Percentiles rank a stretch among this genome's conserved stretches.
Evolutionary conservation across 2,888 invertebrate genomes (phyloP).

Genomic region (Metalampra italica): DNA sequence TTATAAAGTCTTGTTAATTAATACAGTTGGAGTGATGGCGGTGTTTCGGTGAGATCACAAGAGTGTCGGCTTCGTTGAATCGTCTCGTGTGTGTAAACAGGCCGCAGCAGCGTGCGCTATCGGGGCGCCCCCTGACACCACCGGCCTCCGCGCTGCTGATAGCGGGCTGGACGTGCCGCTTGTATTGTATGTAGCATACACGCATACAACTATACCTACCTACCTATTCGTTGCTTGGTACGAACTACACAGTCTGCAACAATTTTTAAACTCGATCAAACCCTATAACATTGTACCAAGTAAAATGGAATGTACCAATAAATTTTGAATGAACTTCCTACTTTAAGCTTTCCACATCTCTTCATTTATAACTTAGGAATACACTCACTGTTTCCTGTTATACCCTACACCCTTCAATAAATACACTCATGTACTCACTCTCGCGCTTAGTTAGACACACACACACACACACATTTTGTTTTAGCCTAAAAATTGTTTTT

Average conservation of each 20-base stretch:
- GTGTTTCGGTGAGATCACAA: constrained; percentile 56
- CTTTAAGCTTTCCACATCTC: too few species aligned
- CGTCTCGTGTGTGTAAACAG: constrained; percentile 49
- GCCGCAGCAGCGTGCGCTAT: constrained; percentile 44
- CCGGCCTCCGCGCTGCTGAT: constrained; percentile 38
- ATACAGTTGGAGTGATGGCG: constrained; percentile 11
- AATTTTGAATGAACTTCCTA: too few species aligned
- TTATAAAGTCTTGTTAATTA: constrained; percentile 35
- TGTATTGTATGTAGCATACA: too few species aligned
- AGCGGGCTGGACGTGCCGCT: constrained; percentile 26
- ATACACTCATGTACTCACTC: too few species aligned
- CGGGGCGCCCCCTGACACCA: constrained; percentile 65
- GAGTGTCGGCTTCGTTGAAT: constrained; percentile 52
- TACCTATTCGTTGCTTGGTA: constrained; percentile 13
- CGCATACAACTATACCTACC: constrained; percentile 6
- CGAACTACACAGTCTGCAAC: neutral
- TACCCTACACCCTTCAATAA: too few species aligned
- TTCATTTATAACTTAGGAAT: too few species aligned
- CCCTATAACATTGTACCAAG: too few species aligned
- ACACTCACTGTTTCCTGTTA: too few species aligned
- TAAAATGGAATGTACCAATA: too few species aligned
- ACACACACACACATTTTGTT: too few species aligned
- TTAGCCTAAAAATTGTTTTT: too few species aligned
- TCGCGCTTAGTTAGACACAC: too few species aligned
- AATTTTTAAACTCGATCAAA: neutral